phyloP scores from a whole-genome alignment of 2,888 invertebrate species.

The Cryptus viduatorius region DNA sequence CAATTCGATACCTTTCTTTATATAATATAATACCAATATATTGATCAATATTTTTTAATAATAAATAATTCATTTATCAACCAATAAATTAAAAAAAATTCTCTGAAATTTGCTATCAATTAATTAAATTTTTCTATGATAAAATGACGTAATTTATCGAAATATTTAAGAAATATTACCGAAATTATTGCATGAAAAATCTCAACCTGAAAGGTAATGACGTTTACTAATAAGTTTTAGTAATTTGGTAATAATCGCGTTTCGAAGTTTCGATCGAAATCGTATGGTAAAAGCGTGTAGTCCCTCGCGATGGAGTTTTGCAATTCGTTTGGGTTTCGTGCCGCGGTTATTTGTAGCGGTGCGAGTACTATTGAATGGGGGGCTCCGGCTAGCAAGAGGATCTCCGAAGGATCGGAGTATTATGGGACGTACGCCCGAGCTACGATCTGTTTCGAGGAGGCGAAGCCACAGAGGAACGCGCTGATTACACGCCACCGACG shows the following conservation, averaged over 20 bases:
- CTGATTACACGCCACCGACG: constrained; percentile 80
- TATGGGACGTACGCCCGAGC: constrained; percentile 24
- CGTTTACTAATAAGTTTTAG: constrained; percentile 6
- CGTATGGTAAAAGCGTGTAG: neutral
- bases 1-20: no score
- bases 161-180: no score
- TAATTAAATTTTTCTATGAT: no score
- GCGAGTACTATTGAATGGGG: constrained; percentile 61
- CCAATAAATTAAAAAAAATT: no score
- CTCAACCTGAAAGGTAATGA: neutral
- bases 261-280: neutral
- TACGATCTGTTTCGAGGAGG: constrained; percentile 40
- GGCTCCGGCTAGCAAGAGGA: constrained; percentile 38
- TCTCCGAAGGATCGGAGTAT: constrained; percentile 39
- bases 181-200: no score
- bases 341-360: constrained; percentile 55
- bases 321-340: constrained; percentile 60
- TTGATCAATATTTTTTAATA: no score
- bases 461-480: constrained; percentile 69
- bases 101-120: no score
- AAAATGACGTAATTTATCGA: no score
- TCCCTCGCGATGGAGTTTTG: constrained; percentile 47
- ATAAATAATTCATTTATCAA: no score
- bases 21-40: no score
- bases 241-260: no score